A percentile compares a stretch with the other conserved stretches of the same genome.
These are phyloP conservation scores for Drosophila saltans DNA, from an alignment of 1,140 invertebrate genomes.

Conservation along the genomic window DNA sequence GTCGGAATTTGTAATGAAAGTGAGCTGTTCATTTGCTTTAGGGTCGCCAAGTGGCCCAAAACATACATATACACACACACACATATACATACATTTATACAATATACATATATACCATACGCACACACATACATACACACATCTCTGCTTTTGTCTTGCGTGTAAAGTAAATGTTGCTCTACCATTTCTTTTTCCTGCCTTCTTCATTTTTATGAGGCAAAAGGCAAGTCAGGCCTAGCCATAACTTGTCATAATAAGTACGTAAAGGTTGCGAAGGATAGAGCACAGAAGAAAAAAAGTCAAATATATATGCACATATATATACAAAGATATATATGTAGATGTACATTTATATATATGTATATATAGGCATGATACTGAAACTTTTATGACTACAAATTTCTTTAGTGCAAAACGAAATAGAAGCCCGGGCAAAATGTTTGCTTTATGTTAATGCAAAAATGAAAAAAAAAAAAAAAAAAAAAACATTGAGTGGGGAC, in stretches of 20 bases:
- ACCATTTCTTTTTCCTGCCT: slow-evolving; percentile 47
- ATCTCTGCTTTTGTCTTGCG: slow-evolving; percentile 40
- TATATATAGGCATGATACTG: slow-evolving; percentile 60
- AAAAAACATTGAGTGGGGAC: slow-evolving; percentile 1
- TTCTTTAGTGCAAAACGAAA: slow-evolving; percentile 53
- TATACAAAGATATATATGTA: not conserved
- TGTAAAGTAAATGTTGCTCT: slow-evolving; percentile 53
- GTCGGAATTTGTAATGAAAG: slow-evolving; percentile 80
- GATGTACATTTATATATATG: not conserved
- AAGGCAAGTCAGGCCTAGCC: slow-evolving; percentile 47
- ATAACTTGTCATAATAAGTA: slow-evolving; percentile 63
- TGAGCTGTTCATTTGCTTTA: slow-evolving; percentile 80
- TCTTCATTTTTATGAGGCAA: slow-evolving; percentile 54
- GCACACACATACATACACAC: not conserved
- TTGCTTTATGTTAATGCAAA: slow-evolving; percentile 62
- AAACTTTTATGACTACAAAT: slow-evolving; percentile 73
- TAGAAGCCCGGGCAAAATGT: slow-evolving; percentile 46
- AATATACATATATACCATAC: not conserved
- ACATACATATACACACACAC: not conserved
- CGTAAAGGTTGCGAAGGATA: slow-evolving; percentile 9
- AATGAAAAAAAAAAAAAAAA: slow-evolving; percentile 2
- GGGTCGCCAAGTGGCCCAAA: slow-evolving; percentile 69
- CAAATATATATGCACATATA: slow-evolving; percentile 13
- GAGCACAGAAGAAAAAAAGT: slow-evolving; percentile 9
- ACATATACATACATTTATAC: not conserved